Evolutionary conservation across 2,797 vertebrate species (phyloP), one percentile per base, ranked within the genome.

Genomic region (Adrianichthys oophorus): DNA sequence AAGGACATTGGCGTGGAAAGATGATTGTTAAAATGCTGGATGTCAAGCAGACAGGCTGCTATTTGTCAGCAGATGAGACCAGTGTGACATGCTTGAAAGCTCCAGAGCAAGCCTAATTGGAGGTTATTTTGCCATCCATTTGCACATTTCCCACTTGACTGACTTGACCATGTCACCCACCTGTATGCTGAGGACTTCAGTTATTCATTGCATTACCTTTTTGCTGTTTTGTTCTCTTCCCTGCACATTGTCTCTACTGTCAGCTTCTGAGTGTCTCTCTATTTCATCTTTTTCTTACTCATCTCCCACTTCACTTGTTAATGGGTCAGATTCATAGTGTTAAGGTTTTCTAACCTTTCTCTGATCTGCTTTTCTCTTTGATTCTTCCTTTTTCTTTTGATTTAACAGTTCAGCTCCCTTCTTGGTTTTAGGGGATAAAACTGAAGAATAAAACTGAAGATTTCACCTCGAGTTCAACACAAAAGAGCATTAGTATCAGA

Each of bases 271-370:
- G n/a, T n/a, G 16, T 49, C 59, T 23, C 7, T 19, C 17, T 32
- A 15, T 53, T 23, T 26, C 41, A 7, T 42, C 17, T 41, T 17
- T 53, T 23, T 26, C 41, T 7, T 37, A 40, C 58, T 44, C 18
- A 7, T 37, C 26, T 37, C 41, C 1, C 4, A 15, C 52, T 29
- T 16, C 15, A 16, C 47, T 48, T 13, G 4, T 19, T 49, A 57
- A 42, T 14, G 32, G 60, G 44, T 68, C 47, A 74, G 10, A 49
- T 40, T 52, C 1, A 2, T 54, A 48, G 37, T 61, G 65, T 59
- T 41, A 69, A 58, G 42, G 43, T 41, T 44, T 70, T 75, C 68
- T 64, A 75, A 70, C 65, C 62, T 72, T 52, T 66, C 59, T 67
- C 49, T 72, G 62, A 74, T 79, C 62, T 61, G 48, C 42, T 41